Evolutionary conservation across 2,113 vertebrate genomes (phyloP), one percentile per base, ranked within the genome.

Genomic region (Leuciscus idus): DNA sequence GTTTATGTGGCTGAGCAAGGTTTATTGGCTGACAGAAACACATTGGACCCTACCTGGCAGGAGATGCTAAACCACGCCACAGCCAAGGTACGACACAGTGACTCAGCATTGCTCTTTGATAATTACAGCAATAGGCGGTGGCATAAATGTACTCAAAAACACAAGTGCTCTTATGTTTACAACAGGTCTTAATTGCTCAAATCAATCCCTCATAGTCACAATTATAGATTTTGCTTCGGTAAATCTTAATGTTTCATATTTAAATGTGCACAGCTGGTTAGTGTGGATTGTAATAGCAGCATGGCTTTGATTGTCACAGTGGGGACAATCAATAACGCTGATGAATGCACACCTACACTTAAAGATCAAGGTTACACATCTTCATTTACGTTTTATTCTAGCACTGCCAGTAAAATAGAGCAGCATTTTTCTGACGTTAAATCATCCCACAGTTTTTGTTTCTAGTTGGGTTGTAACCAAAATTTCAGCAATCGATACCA

Each of bases 51-150:
- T 33, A 98, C 97, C 0, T 98, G 97, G 97, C 97, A 98, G 89
- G 97, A 98, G 91, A 98, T 98, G 97, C 96, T 98, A 39, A 98
- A 98, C 91, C 97, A 98, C 0, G 96, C 97, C 13, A 98, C 97
- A 0, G 91, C 95, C 84, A 98, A 98, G 93, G 97, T 98, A 91
- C 90, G 8, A 72, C 43, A 36, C 21, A 33, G 80, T 68, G 80
- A 73, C 81, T 73, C 81, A 68, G 59, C 84, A 79, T 36, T 12
- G 26, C 73, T 64, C 19, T 85, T 39, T n/a, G 10, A 52, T 84
- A 62, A 83, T 83, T 33, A 70, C 28, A 9, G 43, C 28, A 46
- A 68, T 21, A 21, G 62, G 43, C 43, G 19, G 4, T 48, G 39
- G n/a, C 43, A 81, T 30, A 64, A 30, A 30, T 81, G 15, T 30